Conservation (phyloP, 2,113 vertebrate species). For the Copsychus sechellarum region DNA sequence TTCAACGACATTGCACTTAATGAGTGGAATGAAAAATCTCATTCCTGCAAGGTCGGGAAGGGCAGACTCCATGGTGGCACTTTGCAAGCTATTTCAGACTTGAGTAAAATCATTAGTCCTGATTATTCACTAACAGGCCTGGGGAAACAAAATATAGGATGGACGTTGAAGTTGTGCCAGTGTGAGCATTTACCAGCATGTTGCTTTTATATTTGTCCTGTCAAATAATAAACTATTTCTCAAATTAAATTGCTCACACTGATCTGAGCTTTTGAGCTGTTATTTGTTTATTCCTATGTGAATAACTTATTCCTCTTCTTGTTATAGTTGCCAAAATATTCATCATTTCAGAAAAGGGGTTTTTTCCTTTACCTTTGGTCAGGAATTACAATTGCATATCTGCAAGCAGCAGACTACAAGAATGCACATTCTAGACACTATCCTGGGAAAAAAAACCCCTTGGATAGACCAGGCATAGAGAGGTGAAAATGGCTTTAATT, state of each 20-base stretch:
- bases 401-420: neutral
- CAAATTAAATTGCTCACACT: neutral
- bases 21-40: neutral
- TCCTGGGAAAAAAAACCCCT: neutral
- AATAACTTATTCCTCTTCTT: neutral
- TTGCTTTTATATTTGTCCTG: neutral
- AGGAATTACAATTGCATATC: neutral
- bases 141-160: neutral
- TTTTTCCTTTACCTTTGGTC: neutral
- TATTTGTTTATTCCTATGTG: neutral
- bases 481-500: neutral
- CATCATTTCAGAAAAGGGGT: neutral
- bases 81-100: neutral
- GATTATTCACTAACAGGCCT: neutral
- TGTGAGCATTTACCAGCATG: neutral
- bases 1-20: neutral
- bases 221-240: neutral
- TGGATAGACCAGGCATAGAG: neutral
- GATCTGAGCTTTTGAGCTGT: neutral
- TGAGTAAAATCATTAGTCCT: neutral
- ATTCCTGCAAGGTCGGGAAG: neutral
- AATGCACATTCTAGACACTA: neutral
- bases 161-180: neutral
- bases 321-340: neutral
- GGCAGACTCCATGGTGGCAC: neutral